phyloP scores from a whole-genome alignment of 2,888 invertebrate species.

The Anticlea derivata region DNA sequence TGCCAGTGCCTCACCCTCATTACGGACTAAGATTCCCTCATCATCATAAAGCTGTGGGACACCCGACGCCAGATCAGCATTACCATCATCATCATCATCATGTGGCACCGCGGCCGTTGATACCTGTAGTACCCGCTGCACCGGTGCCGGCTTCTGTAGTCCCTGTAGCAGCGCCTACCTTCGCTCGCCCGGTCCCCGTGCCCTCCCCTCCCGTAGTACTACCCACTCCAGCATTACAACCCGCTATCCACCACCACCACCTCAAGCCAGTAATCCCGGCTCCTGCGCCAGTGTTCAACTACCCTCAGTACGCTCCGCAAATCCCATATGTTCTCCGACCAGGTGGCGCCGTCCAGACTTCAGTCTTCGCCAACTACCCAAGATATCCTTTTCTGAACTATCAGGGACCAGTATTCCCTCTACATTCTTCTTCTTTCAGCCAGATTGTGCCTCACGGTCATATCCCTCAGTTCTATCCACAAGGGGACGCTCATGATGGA shows the following conservation, averaged over 20 bases:
- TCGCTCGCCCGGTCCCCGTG: slow-evolving; percentile 58
- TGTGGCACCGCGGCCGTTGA: slow-evolving; percentile 60
- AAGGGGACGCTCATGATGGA: slow-evolving; percentile 43
- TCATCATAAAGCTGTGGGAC: slow-evolving; percentile 56
- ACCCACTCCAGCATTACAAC: slow-evolving; percentile 34
- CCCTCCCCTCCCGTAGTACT: slow-evolving; percentile 53
- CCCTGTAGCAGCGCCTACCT: slow-evolving; percentile 53
- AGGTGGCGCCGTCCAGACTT: slow-evolving; percentile 73
- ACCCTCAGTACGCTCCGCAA: slow-evolving; percentile 46
- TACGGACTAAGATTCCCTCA: slow-evolving; percentile 69
- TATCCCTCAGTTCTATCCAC: slow-evolving; percentile 39
- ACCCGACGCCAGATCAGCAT: slow-evolving; percentile 63
- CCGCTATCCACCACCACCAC: slow-evolving; percentile 51
- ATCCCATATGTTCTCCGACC: slow-evolving; percentile 70
- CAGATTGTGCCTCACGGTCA: slow-evolving; percentile 58
- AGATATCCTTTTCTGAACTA: slow-evolving; percentile 69
- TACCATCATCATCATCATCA: slow-evolving; percentile 78
- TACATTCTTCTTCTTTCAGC: slow-evolving; percentile 42
- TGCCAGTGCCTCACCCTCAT: slow-evolving; percentile 65
- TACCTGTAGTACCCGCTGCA: slow-evolving; percentile 56
- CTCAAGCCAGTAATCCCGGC: slow-evolving; percentile 50
- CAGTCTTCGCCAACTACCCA: slow-evolving; percentile 74
- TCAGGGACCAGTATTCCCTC: slow-evolving; percentile 53
- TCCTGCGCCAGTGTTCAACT: slow-evolving; percentile 38
- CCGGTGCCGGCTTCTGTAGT: slow-evolving; percentile 48